Percentiles rank a stretch among this genome's conserved stretches.
phyloP scores from a whole-genome alignment of 2,113 vertebrate species.

The Lagenorhynchus albirostris region DNA sequence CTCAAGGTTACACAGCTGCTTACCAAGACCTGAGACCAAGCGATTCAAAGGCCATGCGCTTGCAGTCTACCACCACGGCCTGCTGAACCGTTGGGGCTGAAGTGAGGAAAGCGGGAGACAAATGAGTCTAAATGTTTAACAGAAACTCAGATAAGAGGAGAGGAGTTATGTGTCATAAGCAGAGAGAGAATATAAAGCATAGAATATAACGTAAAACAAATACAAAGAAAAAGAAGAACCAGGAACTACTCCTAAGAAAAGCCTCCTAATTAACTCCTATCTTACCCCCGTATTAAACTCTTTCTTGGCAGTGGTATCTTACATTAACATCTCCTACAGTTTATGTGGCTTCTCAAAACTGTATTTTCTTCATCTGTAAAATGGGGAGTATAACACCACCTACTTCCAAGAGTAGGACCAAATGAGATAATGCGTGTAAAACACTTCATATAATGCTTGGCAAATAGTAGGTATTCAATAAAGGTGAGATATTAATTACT shows the following conservation, averaged over 20 bases:
- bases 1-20: neutral
- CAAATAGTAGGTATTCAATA: neutral
- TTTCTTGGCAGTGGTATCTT: neutral
- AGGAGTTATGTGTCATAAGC: neutral
- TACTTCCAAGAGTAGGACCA: neutral
- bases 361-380: neutral
- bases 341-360: neutral
- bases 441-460: neutral
- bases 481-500: neutral
- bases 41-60: neutral
- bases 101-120: neutral
- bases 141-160: neutral
- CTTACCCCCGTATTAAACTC: neutral
- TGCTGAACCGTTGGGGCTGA: neutral
- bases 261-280: neutral
- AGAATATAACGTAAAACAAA: neutral
- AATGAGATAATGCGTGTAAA: neutral
- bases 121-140: neutral
- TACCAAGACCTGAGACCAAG: neutral
- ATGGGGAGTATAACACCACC: neutral
- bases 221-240: neutral
- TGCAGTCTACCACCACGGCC: neutral
- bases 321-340: neutral
- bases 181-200: neutral
- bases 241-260: neutral